Evolutionary conservation across 2,113 vertebrate genomes (phyloP), one percentile per base, ranked within the genome.

Genomic region (Brachionichthys hirsutus): DNA sequence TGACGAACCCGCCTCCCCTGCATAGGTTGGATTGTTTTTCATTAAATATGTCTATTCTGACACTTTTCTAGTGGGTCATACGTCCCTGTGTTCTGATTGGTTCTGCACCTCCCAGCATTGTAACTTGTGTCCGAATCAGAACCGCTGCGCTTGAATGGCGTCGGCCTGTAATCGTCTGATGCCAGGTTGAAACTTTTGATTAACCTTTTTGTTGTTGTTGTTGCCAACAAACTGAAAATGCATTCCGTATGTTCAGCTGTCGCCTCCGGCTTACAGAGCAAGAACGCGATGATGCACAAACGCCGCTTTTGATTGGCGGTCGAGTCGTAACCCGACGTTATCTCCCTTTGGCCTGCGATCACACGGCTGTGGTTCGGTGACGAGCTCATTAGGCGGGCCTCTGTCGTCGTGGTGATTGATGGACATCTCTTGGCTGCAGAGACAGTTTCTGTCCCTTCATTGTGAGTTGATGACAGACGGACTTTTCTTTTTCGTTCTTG

Each of bases 391-490:
- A 74, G 68, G 18, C 10, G 14, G 63, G 49, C 34, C 58, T 68
- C 67, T 58, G 43, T 79, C 62, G 70, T 75, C 68, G 10, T 45
- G 54, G 35, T 50, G 55, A 77, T 45, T 78, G 73, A 83, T 57
- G 22, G 74, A 47, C 51, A 30, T 67, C 47, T 56, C 61, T 36
- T 64, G 55, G 64, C 63, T 19, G 24, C 12, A 43, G 47, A 43
- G 36, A 55, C 63, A 55, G 62, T 48, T 34, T 38, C 35, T 15
- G 9, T 67, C 59, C 56, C 48, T 77, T 82, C 80, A 77, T 86
- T 82, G 68, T 52, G 54, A 77, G 60, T 22, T 15, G 78, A 81
- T 44, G 82, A 88, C 76, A 73, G 77, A 79, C 34, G 53, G 38
- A 62, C 50, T 48, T 53, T 54, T 57, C 66, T 52, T 49, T 62